Percentiles rank a stretch among this genome's conserved stretches.
These are phyloP conservation scores for Caenorhabditis latens DNA, from an alignment of 1,140 invertebrate genomes.

Conservation along the genomic window DNA sequence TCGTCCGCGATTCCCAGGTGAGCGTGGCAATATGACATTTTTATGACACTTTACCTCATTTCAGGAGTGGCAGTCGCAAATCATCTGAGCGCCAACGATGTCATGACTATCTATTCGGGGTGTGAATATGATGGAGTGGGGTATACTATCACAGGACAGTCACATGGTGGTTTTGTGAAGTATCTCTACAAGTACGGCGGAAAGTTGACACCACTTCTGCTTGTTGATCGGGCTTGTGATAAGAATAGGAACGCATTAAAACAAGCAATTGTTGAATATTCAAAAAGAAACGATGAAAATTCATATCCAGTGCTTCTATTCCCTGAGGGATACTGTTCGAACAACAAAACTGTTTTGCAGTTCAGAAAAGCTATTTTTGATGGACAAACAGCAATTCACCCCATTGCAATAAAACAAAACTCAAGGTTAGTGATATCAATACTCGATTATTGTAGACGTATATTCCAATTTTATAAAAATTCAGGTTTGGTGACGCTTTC, in stretches of 20 bases:
- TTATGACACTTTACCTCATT: neutral
- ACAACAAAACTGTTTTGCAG: constrained; percentile 64
- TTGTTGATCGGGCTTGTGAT: constrained; percentile 1
- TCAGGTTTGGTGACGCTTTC: constrained; percentile 65
- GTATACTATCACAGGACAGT: constrained; percentile 67
- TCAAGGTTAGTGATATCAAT: constrained; percentile 35
- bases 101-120: constrained; percentile 63
- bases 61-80: constrained; percentile 65
- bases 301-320: constrained; percentile 64
- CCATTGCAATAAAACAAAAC: constrained; percentile 63
- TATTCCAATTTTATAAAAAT: no score
- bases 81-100: constrained; percentile 65
- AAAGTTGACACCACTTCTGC: constrained; percentile 52
- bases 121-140: constrained; percentile 61
- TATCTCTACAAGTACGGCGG: constrained; percentile 59
- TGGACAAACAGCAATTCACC: constrained; percentile 60
- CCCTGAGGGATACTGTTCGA: constrained; percentile 66
- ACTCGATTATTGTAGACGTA: no score
- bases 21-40: neutral
- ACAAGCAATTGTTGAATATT: constrained; percentile 21
- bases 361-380: constrained; percentile 65
- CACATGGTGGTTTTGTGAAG: constrained; percentile 59
- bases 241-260: neutral
- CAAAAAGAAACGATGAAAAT: constrained; percentile 1
- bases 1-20: constrained; percentile 17